Percentiles rank a stretch among this genome's conserved stretches.
Conservation (phyloP, 1,140 invertebrate species). For the Bactericera cockerelli region DNA sequence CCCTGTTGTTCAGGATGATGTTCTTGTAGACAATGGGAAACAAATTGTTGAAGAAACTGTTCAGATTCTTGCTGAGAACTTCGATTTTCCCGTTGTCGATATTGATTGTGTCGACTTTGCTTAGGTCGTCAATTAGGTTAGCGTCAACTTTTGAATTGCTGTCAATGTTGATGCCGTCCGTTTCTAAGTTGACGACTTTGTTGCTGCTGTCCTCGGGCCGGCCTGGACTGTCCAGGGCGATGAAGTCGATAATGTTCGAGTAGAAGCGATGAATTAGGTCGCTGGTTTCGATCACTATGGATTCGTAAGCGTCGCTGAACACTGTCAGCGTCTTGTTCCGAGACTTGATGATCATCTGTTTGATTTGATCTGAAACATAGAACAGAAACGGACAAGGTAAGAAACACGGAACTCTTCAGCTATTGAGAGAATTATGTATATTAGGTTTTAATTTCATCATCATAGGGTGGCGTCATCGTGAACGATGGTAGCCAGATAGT, state of each 20-base stretch:
- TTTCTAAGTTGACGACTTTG: too few species aligned
- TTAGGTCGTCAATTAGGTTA: too few species aligned
- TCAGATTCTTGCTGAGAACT: neutral
- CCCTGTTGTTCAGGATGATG: neutral
- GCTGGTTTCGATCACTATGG: neutral
- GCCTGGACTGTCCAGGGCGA: neutral
- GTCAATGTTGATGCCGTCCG: too few species aligned
- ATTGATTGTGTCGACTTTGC: too few species aligned
- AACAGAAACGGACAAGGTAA: neutral
- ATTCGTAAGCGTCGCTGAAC: neutral
- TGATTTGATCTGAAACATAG: neutral
- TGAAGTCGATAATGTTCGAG: neutral
- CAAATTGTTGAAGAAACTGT: neutral
- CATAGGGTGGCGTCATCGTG: too few species aligned
- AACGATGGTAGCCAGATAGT: too few species aligned
- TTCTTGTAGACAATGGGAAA: conserved; percentile 2
- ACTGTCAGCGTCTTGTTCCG: neutral
- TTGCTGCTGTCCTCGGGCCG: neutral
- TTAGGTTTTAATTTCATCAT: too few species aligned
- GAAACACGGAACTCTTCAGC: too few species aligned
- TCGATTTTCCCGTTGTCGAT: neutral
- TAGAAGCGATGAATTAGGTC: neutral
- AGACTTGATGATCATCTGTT: neutral
- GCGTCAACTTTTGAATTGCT: too few species aligned
- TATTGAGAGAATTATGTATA: too few species aligned